Evolutionary conservation across 2,113 vertebrate genomes (phyloP).

Genomic region (Regulus satrapa): DNA sequence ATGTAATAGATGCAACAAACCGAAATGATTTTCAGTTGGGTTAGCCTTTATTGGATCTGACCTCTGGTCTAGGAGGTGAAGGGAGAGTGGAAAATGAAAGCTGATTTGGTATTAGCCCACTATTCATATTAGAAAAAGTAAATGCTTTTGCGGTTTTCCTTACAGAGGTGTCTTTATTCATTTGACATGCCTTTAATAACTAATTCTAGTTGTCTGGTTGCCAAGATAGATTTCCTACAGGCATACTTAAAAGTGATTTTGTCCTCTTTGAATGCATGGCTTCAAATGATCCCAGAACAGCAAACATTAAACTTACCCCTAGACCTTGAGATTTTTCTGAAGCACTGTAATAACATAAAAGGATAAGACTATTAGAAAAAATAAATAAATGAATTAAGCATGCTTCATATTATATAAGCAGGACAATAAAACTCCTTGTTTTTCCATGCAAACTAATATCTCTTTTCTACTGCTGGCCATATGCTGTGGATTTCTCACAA

Average conservation of each 20-base stretch:
- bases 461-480: neutral
- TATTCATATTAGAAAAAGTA: conserved; percentile 79
- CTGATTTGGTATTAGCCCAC: conserved; percentile 78
- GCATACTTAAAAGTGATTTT: conserved; percentile 87
- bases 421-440: conserved; percentile 44
- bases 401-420: neutral
- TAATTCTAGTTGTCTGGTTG: conserved; percentile 83
- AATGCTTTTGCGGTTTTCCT: conserved; percentile 79
- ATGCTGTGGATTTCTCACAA: neutral
- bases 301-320: conserved; percentile 82
- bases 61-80: conserved; percentile 69
- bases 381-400: conserved; percentile 43
- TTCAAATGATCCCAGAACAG: conserved; percentile 88
- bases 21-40: conserved; percentile 63
- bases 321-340: conserved; percentile 75
- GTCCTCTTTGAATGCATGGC: conserved; percentile 86
- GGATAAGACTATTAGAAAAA: conserved; percentile 51
- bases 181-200: conserved; percentile 87
- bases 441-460: neutral
- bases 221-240: conserved; percentile 84
- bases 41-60: conserved; percentile 73
- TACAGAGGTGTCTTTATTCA: conserved; percentile 83
- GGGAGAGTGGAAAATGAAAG: conserved; percentile 78
- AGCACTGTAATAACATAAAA: conserved; percentile 64
- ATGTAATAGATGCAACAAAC: conserved; percentile 58